These are phyloP conservation scores for Intellagama lesueurii DNA, from an alignment of 2,797 vertebrate species.

Conservation along the genomic window DNA sequence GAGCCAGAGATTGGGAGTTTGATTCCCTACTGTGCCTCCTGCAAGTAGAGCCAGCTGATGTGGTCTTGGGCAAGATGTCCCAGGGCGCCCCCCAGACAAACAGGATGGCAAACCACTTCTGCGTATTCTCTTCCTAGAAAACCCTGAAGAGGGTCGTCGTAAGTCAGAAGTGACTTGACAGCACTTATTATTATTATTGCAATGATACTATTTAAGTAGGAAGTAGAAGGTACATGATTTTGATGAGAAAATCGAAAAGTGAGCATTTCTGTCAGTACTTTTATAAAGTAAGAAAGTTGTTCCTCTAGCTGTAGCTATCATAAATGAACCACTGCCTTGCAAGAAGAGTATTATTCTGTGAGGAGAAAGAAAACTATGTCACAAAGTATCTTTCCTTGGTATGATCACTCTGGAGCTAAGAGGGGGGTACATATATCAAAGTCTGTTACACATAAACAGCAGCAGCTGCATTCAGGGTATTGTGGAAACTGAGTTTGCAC, in stretches of 20 bases:
- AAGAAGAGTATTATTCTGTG: not conserved
- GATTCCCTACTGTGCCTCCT: no score
- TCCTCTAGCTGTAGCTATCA: not conserved
- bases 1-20: no score
- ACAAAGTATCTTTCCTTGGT: not conserved
- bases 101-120: no score
- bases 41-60: no score
- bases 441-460: not conserved
- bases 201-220: not conserved
- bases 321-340: not conserved
- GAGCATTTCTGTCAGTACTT: not conserved
- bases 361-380: not conserved
- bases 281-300: not conserved
- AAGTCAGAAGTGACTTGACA: no score
- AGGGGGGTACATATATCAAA: conserved; percentile 3
- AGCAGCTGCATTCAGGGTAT: not conserved
- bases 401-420: not conserved
- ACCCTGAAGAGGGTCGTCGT: no score
- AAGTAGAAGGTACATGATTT: not conserved
- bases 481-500: not conserved
- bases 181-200: no score
- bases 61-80: no score
- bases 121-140: no score
- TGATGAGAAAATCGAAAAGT: not conserved
- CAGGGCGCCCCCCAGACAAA: no score